These are phyloP conservation scores for Dryocosmus kuriphilus DNA, from an alignment of 2,888 invertebrate genomes.

Conservation along the genomic window DNA sequence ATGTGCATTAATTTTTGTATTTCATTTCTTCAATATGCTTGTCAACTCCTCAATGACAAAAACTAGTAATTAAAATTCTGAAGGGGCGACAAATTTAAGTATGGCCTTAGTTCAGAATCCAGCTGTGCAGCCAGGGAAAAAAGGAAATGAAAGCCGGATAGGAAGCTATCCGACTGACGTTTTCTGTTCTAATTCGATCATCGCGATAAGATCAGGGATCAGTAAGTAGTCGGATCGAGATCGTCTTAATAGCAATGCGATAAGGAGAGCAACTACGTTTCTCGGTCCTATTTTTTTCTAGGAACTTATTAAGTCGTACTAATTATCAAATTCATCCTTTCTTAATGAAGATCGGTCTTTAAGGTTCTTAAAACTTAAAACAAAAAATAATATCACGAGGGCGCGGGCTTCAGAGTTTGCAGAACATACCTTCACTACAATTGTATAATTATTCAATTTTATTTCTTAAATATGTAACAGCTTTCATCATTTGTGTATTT, in stretches of 20 bases:
- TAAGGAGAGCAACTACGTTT: conserved; percentile 43
- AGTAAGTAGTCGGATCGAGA: conserved; percentile 19
- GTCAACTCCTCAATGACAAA: no score
- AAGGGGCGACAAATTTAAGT: no score
- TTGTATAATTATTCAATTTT: no score
- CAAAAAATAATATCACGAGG: conserved; percentile 44
- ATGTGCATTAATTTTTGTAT: no score
- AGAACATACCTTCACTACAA: conserved; percentile 51
- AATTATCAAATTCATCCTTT: conserved; percentile 47
- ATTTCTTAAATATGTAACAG: no score
- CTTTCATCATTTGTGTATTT: no score
- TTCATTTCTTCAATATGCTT: no score
- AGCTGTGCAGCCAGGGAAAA: not conserved
- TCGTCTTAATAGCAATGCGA: conserved; percentile 41
- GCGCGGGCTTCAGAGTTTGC: conserved; percentile 48
- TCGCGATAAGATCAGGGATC: conserved; percentile 19
- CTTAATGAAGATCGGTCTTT: conserved; percentile 7
- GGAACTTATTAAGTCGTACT: conserved; percentile 38
- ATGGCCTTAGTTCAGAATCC: no score
- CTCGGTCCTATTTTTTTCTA: conserved; percentile 29
- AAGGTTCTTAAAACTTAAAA: not conserved
- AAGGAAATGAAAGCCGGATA: conserved; percentile 21
- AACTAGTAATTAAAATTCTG: no score
- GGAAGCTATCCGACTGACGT: conserved; percentile 20
- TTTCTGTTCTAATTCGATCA: conserved; percentile 37